phyloP scores from a whole-genome alignment of 2,888 invertebrate species.

The Marasmarcha lunaedactyla region DNA sequence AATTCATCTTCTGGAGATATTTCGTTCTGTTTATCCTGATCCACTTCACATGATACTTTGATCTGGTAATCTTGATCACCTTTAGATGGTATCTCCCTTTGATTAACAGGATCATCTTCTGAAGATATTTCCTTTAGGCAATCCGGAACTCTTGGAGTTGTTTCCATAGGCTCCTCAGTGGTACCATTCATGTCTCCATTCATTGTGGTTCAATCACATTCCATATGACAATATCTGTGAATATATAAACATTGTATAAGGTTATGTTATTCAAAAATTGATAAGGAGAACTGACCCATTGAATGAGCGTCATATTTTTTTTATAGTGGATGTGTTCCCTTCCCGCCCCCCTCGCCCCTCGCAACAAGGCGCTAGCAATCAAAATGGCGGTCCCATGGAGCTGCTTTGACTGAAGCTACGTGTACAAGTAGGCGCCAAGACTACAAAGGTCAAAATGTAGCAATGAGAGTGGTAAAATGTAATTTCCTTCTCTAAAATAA shows the following conservation, averaged over 20 bases:
- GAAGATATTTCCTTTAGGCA: constrained; percentile 10
- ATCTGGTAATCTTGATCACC: constrained; percentile 15
- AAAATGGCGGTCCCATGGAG: constrained; percentile 62
- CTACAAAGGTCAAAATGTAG: constrained; percentile 25
- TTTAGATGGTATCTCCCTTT: constrained; percentile 21
- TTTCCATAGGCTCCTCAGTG: constrained; percentile 42
- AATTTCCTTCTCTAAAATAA: no score
- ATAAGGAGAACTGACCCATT: constrained; percentile 30
- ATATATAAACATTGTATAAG: constrained; percentile 30
- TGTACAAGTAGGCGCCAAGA: constrained; percentile 32
- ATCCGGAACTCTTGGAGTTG: constrained; percentile 18
- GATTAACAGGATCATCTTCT: constrained; percentile 11
- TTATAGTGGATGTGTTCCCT: constrained; percentile 29
- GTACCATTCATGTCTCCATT: constrained; percentile 49
- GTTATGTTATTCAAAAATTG: constrained; percentile 30
- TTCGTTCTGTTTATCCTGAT: no score
- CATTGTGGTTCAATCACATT: constrained; percentile 40
- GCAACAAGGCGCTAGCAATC: constrained; percentile 55
- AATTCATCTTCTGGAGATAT: constrained; percentile 20
- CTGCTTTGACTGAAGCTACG: constrained; percentile 37
- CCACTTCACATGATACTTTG: no score
- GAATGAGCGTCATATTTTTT: constrained; percentile 47
- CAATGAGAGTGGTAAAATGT: no score
- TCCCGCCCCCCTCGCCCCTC: constrained; percentile 39
- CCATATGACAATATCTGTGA: constrained; percentile 43